These are phyloP conservation scores for Clarias platycephalus DNA, from an alignment of 2,797 vertebrate genomes.

Conservation along the genomic window DNA sequence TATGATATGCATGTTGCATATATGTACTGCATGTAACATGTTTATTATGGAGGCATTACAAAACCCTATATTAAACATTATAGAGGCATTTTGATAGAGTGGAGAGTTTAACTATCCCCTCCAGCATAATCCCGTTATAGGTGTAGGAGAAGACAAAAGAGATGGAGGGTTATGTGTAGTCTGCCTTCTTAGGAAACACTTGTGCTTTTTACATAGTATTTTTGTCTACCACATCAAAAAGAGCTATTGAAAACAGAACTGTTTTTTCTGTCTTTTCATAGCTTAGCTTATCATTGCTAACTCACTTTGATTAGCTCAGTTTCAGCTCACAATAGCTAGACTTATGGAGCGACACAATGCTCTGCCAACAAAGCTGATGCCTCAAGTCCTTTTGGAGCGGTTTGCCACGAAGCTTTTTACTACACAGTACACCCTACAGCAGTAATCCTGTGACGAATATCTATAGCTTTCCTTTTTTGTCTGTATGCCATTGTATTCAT, in stretches of 20 bases:
- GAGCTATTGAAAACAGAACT: constrained; percentile 59
- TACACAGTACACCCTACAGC: constrained; percentile 21
- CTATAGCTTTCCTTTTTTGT: constrained; percentile 30
- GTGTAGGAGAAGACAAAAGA: constrained; percentile 74
- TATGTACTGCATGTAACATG: background rate
- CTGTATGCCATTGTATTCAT: background rate
- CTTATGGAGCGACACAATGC: constrained; percentile 69
- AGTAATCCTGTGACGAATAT: constrained; percentile 7
- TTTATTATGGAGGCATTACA: background rate
- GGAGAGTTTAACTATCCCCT: constrained; percentile 32
- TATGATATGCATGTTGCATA: background rate
- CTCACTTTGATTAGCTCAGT: constrained; percentile 75
- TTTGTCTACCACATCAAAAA: constrained; percentile 74
- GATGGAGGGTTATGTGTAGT: constrained; percentile 71
- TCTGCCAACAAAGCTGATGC: constrained; percentile 74
- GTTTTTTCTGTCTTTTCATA: constrained; percentile 49
- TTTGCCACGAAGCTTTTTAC: constrained; percentile 39
- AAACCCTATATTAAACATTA: background rate
- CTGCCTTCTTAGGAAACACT: constrained; percentile 71
- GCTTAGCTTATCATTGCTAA: constrained; percentile 76
- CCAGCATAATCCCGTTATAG: constrained; percentile 70
- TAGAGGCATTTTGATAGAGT: background rate
- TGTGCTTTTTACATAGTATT: constrained; percentile 76
- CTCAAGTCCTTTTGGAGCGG: constrained; percentile 75
- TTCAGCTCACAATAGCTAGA: constrained; percentile 72